Base-by-base conservation (phyloP, 2,797 vertebrate genomes). In the Perodicticus potto region DNA sequence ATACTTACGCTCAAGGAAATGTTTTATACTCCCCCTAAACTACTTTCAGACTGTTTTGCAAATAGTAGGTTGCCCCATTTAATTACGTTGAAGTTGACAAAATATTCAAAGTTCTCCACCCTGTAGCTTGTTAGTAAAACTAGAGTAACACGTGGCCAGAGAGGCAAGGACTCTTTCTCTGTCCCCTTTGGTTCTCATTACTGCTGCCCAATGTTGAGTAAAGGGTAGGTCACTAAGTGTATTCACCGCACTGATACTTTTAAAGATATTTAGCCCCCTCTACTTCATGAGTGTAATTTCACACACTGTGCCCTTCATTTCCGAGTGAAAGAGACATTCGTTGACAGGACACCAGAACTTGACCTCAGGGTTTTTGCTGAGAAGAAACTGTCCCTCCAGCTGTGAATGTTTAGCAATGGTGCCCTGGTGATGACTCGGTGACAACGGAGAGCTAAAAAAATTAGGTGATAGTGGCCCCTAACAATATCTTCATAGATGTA, bases 1-100 rank as follows among this genome's bases (percentile, higher is more conserved):
- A 61, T 37, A 77, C 57, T 72, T 37, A 57, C 49, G 67, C 96
- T 85, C 27, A 85, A n/a, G 65, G 34, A 78, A 40, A 43, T 84
- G 67, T 32, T 49, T 77, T 53, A 34, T 69, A 67, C 20, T 53
- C 80, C n/a, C 16, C 32, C 27, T 34, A 49, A 29, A 80, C 72
- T 70, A 87, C 43, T 65, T 77, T 93, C 53, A 92, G 45, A 81
- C 72, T 76, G 9, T 23, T 69, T 85, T 88, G 57, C 29, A 95
- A 20, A 49, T 12, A 53, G 20, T 74, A 45, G 23, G 43, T 84
- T 81, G 65, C 92, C 55, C 82, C 22, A 49, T 74, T 91, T 91
- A 49, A 27, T 86, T 45, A 32, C 43, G 29, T 86, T 84, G 72
- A 81, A 69, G 49, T 73, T 86, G 61, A 59, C 53, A 27, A 87